phyloP scores from a whole-genome alignment of 2,113 vertebrate genomes.

The Labeo rohita region DNA sequence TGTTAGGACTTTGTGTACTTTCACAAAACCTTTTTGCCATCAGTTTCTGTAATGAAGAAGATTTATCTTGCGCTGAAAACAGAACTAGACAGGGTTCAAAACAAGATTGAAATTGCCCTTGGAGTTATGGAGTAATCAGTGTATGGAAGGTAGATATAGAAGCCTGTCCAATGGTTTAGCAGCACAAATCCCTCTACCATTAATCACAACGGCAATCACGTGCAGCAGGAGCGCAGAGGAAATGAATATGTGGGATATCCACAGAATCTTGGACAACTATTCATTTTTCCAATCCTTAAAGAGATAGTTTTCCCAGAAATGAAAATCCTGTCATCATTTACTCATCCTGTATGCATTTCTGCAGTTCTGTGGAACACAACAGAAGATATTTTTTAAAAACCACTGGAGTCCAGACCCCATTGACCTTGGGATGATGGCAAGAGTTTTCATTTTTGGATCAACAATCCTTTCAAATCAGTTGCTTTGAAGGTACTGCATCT shows the following conservation, averaged over 20 bases:
- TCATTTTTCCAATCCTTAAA: neutral
- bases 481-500: neutral
- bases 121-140: constrained; percentile 27
- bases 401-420: neutral
- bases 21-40: constrained; percentile 31
- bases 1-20: neutral
- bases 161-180: constrained; percentile 7
- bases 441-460: neutral
- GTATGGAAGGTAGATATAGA: constrained; percentile 5
- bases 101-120: constrained; percentile 20
- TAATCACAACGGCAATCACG: constrained; percentile 8
- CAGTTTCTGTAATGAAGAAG: constrained; percentile 44
- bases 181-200: constrained; percentile 22
- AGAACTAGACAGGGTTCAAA: constrained; percentile 18
- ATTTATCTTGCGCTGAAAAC: constrained; percentile 23
- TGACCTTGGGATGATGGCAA: neutral
- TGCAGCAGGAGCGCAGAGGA: neutral
- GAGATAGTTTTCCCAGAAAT: neutral
- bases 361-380: neutral
- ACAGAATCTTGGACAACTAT: neutral
- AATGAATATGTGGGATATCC: neutral
- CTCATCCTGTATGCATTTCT: neutral
- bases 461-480: neutral
- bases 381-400: neutral
- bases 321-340: neutral